Conservation (phyloP, 2,797 vertebrate genomes). For the Apodemus agrarius region DNA sequence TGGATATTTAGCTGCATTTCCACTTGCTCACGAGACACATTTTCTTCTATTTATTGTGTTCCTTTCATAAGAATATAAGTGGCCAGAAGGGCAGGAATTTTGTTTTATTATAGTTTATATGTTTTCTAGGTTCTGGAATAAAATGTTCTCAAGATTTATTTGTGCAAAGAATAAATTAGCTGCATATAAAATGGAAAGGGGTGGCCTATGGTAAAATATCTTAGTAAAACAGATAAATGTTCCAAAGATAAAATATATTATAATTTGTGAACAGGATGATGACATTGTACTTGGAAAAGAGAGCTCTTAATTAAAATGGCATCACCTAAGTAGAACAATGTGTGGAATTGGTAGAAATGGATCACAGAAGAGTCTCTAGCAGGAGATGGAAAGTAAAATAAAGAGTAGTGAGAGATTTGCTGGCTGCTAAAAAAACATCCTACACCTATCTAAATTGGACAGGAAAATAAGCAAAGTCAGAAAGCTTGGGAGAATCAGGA, state of each 20-base stretch:
- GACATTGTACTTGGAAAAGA: neutral
- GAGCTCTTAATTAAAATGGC: slow-evolving; percentile 35
- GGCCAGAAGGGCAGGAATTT: neutral
- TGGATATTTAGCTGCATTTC: neutral
- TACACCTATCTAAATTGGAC: neutral
- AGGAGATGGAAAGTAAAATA: neutral
- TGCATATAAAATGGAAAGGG: neutral
- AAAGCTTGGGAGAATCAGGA: neutral
- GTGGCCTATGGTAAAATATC: neutral
- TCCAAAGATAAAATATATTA: neutral
- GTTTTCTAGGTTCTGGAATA: neutral
- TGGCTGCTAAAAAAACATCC: neutral
- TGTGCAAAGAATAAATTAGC: neutral
- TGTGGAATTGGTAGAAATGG: neutral
- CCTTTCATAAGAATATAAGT: neutral
- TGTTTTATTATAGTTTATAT: neutral
- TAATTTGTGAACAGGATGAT: neutral
- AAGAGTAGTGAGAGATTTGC: neutral
- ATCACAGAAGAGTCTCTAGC: neutral
- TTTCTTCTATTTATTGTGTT: slow-evolving; percentile 11
- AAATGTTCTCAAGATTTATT: neutral
- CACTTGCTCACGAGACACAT: neutral
- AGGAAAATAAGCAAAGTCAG: neutral
- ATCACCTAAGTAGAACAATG: neutral
- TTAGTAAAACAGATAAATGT: neutral